These are phyloP conservation scores for Marasmarcha lunaedactyla DNA, from an alignment of 2,888 invertebrate species.

Conservation along the genomic window DNA sequence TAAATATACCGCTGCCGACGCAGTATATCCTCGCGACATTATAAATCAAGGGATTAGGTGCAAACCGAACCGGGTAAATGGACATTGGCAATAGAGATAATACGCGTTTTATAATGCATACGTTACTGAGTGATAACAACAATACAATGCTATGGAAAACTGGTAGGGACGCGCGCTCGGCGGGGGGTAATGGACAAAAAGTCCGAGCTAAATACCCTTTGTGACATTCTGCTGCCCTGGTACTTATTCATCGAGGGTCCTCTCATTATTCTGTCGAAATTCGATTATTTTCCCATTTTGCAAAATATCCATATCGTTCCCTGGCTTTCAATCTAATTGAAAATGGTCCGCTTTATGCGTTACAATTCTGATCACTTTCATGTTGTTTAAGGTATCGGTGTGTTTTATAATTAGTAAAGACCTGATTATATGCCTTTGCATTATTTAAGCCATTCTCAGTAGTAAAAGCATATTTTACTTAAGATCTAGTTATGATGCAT, in stretches of 20 bases:
- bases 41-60: slow-evolving; percentile 68
- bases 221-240: slow-evolving; percentile 52
- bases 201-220: slow-evolving; percentile 69
- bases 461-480: no score
- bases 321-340: slow-evolving; percentile 62
- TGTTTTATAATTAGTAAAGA: no score
- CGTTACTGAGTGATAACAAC: slow-evolving; percentile 64
- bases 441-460: no score
- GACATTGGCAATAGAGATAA: slow-evolving; percentile 60
- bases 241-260: slow-evolving; percentile 56
- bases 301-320: slow-evolving; percentile 68
- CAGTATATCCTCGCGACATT: slow-evolving; percentile 55
- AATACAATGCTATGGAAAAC: slow-evolving; percentile 26
- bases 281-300: slow-evolving; percentile 69
- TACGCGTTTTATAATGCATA: slow-evolving; percentile 64
- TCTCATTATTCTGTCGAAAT: slow-evolving; percentile 68
- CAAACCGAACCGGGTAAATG: slow-evolving; percentile 41
- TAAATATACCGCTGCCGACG: slow-evolving; percentile 58
- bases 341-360: slow-evolving; percentile 43
- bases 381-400: slow-evolving; percentile 3
- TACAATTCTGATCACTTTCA: slow-evolving; percentile 31
- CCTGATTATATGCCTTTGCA: no score
- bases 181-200: slow-evolving; percentile 51
- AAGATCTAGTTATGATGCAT: no score
- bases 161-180: slow-evolving; percentile 24